These are phyloP conservation scores for Xiphophorus birchmanni DNA, from an alignment of 2,797 vertebrate species.

Conservation along the genomic window DNA sequence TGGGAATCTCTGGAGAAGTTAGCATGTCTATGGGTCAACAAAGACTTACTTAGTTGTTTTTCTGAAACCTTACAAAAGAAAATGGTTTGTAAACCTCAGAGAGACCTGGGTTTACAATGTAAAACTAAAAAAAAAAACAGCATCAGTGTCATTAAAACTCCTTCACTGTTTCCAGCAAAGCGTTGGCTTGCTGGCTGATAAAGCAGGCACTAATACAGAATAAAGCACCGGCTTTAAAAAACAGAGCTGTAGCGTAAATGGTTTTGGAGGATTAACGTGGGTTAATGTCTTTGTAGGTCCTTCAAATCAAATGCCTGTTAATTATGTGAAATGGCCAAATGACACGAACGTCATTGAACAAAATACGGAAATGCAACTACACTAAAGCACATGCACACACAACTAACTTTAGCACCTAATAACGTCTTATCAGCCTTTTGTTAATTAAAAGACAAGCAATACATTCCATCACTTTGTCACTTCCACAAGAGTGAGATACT, in stretches of 20 bases:
- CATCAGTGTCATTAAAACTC: not conserved
- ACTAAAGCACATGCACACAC: conserved; percentile 8
- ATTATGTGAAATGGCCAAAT: conserved; percentile 18
- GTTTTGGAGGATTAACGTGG: not conserved
- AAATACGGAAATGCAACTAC: conserved; percentile 8
- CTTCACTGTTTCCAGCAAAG: not conserved
- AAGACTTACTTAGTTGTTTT: not conserved
- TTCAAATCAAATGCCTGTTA: not conserved
- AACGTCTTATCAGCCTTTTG: conserved; percentile 54
- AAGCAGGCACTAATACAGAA: not conserved
- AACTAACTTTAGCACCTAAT: conserved; percentile 22
- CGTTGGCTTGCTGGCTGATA: not conserved
- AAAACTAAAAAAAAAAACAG: not conserved
- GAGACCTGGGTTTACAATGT: not conserved
- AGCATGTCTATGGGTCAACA: not conserved
- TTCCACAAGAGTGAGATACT: conserved; percentile 40
- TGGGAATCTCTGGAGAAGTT: not conserved
- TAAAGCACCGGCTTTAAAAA: not conserved
- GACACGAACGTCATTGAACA: conserved; percentile 12
- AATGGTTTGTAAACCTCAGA: not conserved
- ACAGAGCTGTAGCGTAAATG: not conserved
- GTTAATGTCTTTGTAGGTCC: not conserved
- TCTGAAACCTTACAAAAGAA: not conserved
- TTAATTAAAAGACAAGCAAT: conserved; percentile 60
- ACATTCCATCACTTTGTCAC: conserved; percentile 34